Percentiles rank a stretch among this genome's conserved stretches.
These are phyloP conservation scores for Frankliniella fusca DNA, from an alignment of 2,888 invertebrate genomes.

Conservation along the genomic window DNA sequence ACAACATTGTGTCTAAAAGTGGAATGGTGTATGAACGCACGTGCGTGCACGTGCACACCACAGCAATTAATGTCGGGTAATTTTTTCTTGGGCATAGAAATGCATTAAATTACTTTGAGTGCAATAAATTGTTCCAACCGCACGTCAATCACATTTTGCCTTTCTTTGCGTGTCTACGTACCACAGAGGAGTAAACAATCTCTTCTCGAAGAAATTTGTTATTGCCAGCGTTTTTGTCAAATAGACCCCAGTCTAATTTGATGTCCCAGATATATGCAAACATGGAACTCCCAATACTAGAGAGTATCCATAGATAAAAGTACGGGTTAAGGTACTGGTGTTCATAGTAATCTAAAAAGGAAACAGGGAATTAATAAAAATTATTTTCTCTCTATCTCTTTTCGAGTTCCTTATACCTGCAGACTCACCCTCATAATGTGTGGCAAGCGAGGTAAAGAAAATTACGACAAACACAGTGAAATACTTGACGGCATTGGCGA, in stretches of 20 bases:
- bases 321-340: constrained; percentile 72
- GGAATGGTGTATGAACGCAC: not conserved
- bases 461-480: constrained; percentile 95
- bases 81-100: too few species aligned
- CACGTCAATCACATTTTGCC: too few species aligned
- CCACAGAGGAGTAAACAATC: constrained; percentile 88
- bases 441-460: constrained; percentile 70
- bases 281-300: constrained; percentile 79
- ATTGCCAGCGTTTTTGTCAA: constrained; percentile 87
- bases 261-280: constrained; percentile 98
- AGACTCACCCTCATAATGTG: constrained; percentile 57
- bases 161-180: constrained; percentile 48
- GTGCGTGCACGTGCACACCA: not conserved
- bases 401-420: not conserved
- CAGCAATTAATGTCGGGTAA: too few species aligned
- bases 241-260: constrained; percentile 98
- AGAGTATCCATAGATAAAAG: constrained; percentile 83
- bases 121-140: too few species aligned
- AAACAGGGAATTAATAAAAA: constrained; percentile 35
- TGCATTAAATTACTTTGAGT: not conserved
- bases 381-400: constrained; percentile 30
- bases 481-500: constrained; percentile 97
- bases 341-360: constrained; percentile 53
- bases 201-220: constrained; percentile 89
- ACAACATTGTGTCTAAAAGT: not conserved